Evolutionary conservation across 2,888 invertebrate species (phyloP).

Genomic region (Dusona sp.): DNA sequence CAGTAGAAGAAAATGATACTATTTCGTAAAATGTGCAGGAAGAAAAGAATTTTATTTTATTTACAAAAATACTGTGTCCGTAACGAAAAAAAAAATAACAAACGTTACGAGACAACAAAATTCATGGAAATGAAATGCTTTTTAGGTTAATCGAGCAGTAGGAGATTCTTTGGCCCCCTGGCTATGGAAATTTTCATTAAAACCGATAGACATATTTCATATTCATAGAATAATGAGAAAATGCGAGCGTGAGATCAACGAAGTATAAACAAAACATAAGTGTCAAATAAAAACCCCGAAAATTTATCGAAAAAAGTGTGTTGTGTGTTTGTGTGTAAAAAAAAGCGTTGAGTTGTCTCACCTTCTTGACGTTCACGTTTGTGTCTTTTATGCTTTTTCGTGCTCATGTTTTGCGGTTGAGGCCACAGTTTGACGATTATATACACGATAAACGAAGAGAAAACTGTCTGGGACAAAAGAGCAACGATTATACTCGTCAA

Average conservation of each 20-base stretch:
- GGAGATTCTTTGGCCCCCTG: background rate
- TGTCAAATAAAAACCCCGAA: constrained; percentile 38
- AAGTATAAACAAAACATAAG: constrained; percentile 24
- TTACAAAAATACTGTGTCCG: constrained; percentile 22
- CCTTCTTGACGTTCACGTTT: constrained; percentile 83
- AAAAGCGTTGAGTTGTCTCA: constrained; percentile 73
- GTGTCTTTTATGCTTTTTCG: constrained; percentile 84
- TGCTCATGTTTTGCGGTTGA: constrained; percentile 79
- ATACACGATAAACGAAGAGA: constrained; percentile 27
- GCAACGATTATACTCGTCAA: background rate
- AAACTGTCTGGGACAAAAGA: constrained; percentile 21
- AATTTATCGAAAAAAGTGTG: constrained; percentile 26
- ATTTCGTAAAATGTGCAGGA: constrained; percentile 20
- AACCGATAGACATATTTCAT: constrained; percentile 41
- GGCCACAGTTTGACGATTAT: constrained; percentile 73
- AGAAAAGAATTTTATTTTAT: background rate
- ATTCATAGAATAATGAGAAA: constrained; percentile 33
- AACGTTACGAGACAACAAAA: background rate
- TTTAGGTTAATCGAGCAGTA: constrained; percentile 31
- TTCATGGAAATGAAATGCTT: constrained; percentile 16
- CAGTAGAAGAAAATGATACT: background rate
- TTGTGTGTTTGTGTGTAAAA: background rate
- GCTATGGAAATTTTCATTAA: constrained; percentile 1
- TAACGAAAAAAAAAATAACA: background rate
- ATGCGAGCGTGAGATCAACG: constrained; percentile 46